Percentiles rank a stretch among this genome's conserved stretches.
Conservation (phyloP, 2,888 invertebrate species). For the Mythimna vitellina region DNA sequence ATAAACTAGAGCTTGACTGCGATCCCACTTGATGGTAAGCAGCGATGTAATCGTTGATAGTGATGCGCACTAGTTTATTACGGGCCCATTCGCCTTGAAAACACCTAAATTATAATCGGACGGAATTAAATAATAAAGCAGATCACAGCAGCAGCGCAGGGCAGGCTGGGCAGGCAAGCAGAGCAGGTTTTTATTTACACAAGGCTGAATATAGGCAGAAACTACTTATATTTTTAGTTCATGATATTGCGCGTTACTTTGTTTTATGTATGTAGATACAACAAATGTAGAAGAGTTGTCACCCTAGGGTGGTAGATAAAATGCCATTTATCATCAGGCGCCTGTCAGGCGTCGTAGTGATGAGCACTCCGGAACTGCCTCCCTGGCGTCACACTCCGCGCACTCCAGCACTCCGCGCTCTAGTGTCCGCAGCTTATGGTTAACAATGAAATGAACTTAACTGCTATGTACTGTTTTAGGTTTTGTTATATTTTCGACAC, state of each 20-base stretch:
- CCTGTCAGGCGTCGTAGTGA: slow-evolving; percentile 43
- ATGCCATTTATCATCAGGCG: slow-evolving; percentile 48
- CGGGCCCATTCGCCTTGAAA: too few species aligned
- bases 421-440: slow-evolving; percentile 12
- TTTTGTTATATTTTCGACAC: neutral
- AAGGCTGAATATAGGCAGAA: neutral
- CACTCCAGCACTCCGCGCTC: slow-evolving; percentile 5
- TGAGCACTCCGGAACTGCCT: slow-evolving; percentile 32
- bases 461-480: slow-evolving; percentile 9
- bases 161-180: too few species aligned
- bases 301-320: slow-evolving; percentile 37
- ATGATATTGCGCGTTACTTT: slow-evolving; percentile 1
- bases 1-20: too few species aligned
- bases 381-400: slow-evolving; percentile 6
- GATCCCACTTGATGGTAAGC: too few species aligned
- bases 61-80: too few species aligned
- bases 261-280: slow-evolving; percentile 1
- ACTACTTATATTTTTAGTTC: neutral
- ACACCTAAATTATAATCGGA: too few species aligned
- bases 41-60: too few species aligned
- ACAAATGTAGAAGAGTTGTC: slow-evolving; percentile 36
- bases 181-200: neutral
- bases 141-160: too few species aligned
- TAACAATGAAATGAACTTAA: slow-evolving; percentile 30
- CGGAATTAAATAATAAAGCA: neutral